Base-by-base conservation (phyloP, 35 echinoderm and acorn worm species). In the Lytechinus pictus region DNA sequence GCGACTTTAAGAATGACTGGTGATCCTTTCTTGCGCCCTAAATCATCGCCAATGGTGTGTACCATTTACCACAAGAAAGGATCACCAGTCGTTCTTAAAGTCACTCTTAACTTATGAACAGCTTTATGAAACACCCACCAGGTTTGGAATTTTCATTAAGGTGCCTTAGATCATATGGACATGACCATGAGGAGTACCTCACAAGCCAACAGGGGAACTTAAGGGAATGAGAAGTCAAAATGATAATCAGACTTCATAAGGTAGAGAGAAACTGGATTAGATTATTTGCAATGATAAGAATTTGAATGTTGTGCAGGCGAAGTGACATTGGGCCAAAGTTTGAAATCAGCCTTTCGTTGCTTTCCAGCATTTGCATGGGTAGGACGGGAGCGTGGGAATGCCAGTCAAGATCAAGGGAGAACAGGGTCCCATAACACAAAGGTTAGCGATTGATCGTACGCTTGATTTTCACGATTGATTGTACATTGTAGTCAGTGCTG, bases 401-500 rank as follows among this genome's bases (percentile, higher is more conserved):
- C 11, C 24, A 52, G 88, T 54, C 88, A 90, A 90, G 88, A 52
- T 90, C 88, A 90, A 90, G 88, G 88, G 44, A 90, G 88, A 54
- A 44, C 33, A 44, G 33, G 33, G 33, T 44, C 33, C 33, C 2
- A 2, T 44, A 44, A 44, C 2, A 44, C 33, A 44, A 44, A 44
- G 33, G 2, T 44, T 44, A 44, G 33, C 33, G 33, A 44, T 44
- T 44, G 33, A 44, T 44, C 33, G 2, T 44, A 44, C 2, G 33
- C 33, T 44, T 44, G 33, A 44, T 44, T 44, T 44, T 44, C 33
- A 44, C 33, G 33, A 44, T 44, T 44, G 33, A 44, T 44, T 44
- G 33, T 44, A 44, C 33, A 44, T 44, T 44, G 0, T 44, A 44
- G 33, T 44, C 33, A 44, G 2, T 44, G 33, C 33, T 1, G 33